A percentile compares a stretch with the other conserved stretches of the same genome.
phyloP scores from a whole-genome alignment of 2,113 vertebrate genomes.

The Hemibagrus wyckioides region DNA sequence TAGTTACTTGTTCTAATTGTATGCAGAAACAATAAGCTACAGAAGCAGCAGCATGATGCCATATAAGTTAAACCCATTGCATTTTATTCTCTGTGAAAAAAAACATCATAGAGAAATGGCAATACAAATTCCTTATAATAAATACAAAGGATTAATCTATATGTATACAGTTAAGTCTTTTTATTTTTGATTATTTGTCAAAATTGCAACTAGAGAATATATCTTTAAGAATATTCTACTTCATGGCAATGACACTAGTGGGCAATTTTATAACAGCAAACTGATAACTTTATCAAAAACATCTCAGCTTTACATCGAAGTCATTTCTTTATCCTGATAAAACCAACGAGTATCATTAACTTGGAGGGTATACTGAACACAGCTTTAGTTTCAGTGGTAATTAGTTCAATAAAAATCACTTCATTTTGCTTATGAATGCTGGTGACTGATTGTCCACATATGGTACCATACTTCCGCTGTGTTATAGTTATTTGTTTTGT shows the following conservation, averaged over 20 bases:
- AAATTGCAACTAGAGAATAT: slow-evolving; percentile 26
- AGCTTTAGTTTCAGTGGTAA: slow-evolving; percentile 30
- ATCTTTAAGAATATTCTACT: slow-evolving; percentile 23
- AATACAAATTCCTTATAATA: slow-evolving; percentile 26
- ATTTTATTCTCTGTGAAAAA: slow-evolving; percentile 23
- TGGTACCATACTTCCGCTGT: neutral
- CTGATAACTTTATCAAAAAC: neutral
- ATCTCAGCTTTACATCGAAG: slow-evolving; percentile 15
- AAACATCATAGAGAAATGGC: neutral
- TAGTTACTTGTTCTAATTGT: neutral
- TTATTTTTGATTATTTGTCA: slow-evolving; percentile 1
- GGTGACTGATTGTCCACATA: slow-evolving; percentile 12
- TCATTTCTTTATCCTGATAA: slow-evolving; percentile 15
- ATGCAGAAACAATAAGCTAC: neutral
- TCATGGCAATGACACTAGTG: slow-evolving; percentile 8
- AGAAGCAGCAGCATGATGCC: neutral
- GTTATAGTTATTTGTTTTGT: neutral
- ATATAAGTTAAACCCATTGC: slow-evolving; percentile 7
- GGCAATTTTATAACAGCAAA: slow-evolving; percentile 1
- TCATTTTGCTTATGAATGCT: slow-evolving; percentile 15
- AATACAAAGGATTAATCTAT: slow-evolving; percentile 21
- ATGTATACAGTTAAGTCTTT: neutral
- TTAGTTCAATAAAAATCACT: slow-evolving; percentile 30
- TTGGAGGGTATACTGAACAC: slow-evolving; percentile 10
- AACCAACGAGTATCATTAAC: slow-evolving; percentile 7